phyloP scores from a whole-genome alignment of 1,140 invertebrate genomes.

The Apis cerana region DNA sequence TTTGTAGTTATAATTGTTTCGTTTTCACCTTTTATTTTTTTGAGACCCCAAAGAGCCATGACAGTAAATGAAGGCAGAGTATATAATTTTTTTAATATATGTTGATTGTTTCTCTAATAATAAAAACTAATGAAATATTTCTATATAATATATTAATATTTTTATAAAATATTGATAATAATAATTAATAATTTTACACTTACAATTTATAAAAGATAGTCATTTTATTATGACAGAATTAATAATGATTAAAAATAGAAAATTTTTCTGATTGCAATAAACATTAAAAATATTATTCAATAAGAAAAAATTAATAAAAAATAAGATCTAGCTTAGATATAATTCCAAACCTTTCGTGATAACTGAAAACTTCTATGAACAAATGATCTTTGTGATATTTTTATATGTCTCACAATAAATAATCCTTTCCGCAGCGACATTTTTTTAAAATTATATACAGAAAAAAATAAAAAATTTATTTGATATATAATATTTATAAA shows the following conservation, averaged over 20 bases:
- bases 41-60: slow-evolving; percentile 63
- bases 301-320: not conserved
- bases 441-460: not conserved
- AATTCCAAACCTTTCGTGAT: slow-evolving; percentile 29
- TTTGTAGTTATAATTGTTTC: slow-evolving; percentile 64
- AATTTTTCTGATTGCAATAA: not conserved
- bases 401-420: not conserved
- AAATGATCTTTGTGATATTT: slow-evolving; percentile 23
- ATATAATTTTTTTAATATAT: not conserved
- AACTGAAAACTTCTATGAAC: slow-evolving; percentile 4
- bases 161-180: not conserved
- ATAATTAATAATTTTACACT: not conserved
- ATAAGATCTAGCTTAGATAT: not conserved
- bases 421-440: slow-evolving; percentile 22
- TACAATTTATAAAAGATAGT: not conserved
- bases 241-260: not conserved
- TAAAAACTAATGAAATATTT: not conserved
- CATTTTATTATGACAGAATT: not conserved
- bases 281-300: not conserved
- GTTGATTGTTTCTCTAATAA: not conserved
- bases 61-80: slow-evolving; percentile 8
- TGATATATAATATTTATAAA: not conserved
- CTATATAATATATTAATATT: not conserved
- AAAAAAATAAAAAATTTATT: not conserved
- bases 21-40: slow-evolving; percentile 48